phyloP scores from a whole-genome alignment of 2,797 vertebrate species.

The Pampus argenteus region DNA sequence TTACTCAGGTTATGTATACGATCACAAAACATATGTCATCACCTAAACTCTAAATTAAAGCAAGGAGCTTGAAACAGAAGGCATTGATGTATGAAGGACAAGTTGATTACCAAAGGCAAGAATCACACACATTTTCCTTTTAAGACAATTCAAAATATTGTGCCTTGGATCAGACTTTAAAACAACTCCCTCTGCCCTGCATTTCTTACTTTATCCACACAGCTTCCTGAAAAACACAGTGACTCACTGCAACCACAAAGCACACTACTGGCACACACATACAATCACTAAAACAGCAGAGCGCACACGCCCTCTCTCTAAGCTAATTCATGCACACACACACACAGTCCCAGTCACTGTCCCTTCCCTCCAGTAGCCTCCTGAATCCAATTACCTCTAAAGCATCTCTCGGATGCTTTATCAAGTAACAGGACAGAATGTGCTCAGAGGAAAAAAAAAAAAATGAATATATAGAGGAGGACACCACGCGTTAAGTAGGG shows the following conservation, averaged over 20 bases:
- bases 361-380: slow-evolving; percentile 64
- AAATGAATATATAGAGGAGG: slow-evolving; percentile 31
- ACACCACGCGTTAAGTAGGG: slow-evolving; percentile 38
- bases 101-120: slow-evolving; percentile 1
- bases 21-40: slow-evolving; percentile 1
- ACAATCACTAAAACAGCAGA: slow-evolving; percentile 5
- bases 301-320: slow-evolving; percentile 11
- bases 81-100: slow-evolving; percentile 10
- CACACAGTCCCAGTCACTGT: slow-evolving; percentile 60
- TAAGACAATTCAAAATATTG: slow-evolving; percentile 23
- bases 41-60: not conserved
- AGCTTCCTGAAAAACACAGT: slow-evolving; percentile 61
- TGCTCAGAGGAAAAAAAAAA: slow-evolving; percentile 54
- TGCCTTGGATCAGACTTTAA: slow-evolving; percentile 27
- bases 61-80: slow-evolving; percentile 1
- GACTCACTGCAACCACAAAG: slow-evolving; percentile 60
- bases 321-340: slow-evolving; percentile 52
- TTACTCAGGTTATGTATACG: not conserved
- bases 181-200: slow-evolving; percentile 7
- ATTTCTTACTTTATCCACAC: slow-evolving; percentile 58
- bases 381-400: slow-evolving; percentile 80
- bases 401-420: slow-evolving; percentile 75
- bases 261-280: slow-evolving; percentile 16
- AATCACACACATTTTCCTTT: slow-evolving; percentile 28
- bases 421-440: slow-evolving; percentile 71